Base-by-base conservation (phyloP, 2,888 invertebrate genomes). In the Drosophila colorata region DNA sequence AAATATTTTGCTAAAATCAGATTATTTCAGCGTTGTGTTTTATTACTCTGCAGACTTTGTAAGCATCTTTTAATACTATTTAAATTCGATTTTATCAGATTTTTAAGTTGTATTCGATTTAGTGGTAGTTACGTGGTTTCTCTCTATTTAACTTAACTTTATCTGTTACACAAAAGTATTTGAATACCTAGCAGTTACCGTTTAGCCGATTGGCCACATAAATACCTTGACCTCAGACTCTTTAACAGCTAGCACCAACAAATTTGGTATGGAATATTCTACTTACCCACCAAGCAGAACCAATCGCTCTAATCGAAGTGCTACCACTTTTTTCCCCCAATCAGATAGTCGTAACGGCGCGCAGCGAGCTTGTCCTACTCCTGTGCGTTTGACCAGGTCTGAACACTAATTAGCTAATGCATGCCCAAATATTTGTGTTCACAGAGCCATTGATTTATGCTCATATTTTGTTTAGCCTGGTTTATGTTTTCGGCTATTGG, bases 371-470 rank as follows among this genome's bases (percentile, higher is more conserved):
- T 16, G 18, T 20, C 9, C 20, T 23, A 41, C 2, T 52, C 13
- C 33, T 56, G 23, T 9, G 28, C 46, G 23, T 41, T 13, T 28
- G 43, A 23, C n/a, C 44, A 23, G 51, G 55, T 20, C 64, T 56
- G 47, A 58, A 49, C 51, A 61, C 69, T 86, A 86, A 83, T 80
- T 85, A 80, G 80, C 68, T 85, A 80, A 80, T 80, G 80, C 67
- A 69, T 65, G 59, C 51, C 65, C 65, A 72, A 68, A 60, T 64
- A 67, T 72, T 76, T 63, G 64, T 60, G 63, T 68, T 68, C 63
- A 58, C 56, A 55, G 67, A 66, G 61, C 71, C 68, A 79, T 88
- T 88, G 88, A 88, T 84, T 89, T 89, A 77, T 77, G 87, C 69
- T 65, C 73, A 86, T 82, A 78, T 74, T 74, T 81, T 67, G 80